Evolutionary conservation across 2,797 vertebrate species (phyloP).

Genomic region (Novumbra hubbsi): DNA sequence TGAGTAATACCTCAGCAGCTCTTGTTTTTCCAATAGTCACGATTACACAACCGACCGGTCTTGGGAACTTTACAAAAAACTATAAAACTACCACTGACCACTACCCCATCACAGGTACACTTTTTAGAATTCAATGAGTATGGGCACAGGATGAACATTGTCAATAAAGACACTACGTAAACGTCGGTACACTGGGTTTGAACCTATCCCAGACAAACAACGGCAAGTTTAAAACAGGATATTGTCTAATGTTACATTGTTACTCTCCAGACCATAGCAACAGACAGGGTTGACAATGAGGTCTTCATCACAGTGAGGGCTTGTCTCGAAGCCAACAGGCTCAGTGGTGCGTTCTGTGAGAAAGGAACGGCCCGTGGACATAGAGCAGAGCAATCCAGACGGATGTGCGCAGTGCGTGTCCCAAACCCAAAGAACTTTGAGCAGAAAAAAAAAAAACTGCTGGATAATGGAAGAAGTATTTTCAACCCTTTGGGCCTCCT

Average conservation of each 20-base stretch:
- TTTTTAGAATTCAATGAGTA: no score
- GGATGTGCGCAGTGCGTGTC: not conserved
- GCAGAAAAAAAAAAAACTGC: not conserved
- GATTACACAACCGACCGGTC: no score
- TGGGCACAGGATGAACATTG: no score
- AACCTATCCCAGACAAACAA: not conserved
- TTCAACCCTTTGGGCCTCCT: not conserved
- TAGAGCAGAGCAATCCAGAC: not conserved
- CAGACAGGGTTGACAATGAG: not conserved
- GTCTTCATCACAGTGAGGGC: slow-evolving; percentile 5
- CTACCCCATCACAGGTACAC: no score
- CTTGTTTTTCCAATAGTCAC: no score
- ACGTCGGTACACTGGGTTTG: no score
- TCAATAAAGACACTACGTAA: no score
- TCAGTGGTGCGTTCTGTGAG: not conserved
- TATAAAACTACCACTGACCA: no score
- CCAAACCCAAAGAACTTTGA: slow-evolving; percentile 8
- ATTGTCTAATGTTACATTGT: not conserved
- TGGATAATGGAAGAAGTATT: slow-evolving; percentile 1
- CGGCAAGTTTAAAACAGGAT: not conserved
- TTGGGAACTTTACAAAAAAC: no score
- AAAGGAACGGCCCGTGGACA: not conserved
- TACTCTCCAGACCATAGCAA: not conserved
- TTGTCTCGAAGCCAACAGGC: not conserved
- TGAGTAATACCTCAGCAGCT: no score